Evolutionary conservation across 2,888 invertebrate species (phyloP), one percentile per base, ranked within the genome.

Genomic region (Mesoligia furuncula): DNA sequence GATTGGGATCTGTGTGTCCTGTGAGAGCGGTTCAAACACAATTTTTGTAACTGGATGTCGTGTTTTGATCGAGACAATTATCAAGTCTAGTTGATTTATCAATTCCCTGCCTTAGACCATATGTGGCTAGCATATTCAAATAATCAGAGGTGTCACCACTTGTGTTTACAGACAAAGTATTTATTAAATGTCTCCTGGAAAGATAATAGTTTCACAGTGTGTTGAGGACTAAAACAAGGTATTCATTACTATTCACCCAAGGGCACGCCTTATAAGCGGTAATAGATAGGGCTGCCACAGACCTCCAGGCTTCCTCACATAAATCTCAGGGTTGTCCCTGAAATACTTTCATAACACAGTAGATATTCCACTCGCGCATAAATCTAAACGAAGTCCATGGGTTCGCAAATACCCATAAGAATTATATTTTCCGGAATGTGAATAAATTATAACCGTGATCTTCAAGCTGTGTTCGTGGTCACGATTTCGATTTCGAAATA

Each of bases 241-340:
- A 54, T 54, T 54, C 9, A 54, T 57, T 72, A 72, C 15, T 20
- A 27, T 54, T 57, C 27, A n/a, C 51, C 45, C n/a, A 15, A 24
- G 31, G 13, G 31, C 48, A 45, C 48, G 45, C 17, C 20, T 0
- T 31, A 27, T 27, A 45, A 36, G 24, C 68, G 24, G 36, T 69
- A 48, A 77, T n/a, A 77, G 20, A 77, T 57, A 64, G 68, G 54
- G 57, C 24, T 27, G 27, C 48, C 42, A 51, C 48, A 61, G 65
- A 77, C 57, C 78, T 51, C 65, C 48, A 11, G 17, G 71, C 31
- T 13, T 24, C 8, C 1, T 31, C 71, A 42, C 79, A 71, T 79
- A 79, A 66, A 78, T 71, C 39, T 78, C 36, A 69, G 24, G 66
- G 51, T 27, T 67, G 79, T 69, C 69, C 57, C 64, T 65, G 45